phyloP scores from a whole-genome alignment of 2,888 invertebrate genomes.

The Adelognathus sp. region DNA sequence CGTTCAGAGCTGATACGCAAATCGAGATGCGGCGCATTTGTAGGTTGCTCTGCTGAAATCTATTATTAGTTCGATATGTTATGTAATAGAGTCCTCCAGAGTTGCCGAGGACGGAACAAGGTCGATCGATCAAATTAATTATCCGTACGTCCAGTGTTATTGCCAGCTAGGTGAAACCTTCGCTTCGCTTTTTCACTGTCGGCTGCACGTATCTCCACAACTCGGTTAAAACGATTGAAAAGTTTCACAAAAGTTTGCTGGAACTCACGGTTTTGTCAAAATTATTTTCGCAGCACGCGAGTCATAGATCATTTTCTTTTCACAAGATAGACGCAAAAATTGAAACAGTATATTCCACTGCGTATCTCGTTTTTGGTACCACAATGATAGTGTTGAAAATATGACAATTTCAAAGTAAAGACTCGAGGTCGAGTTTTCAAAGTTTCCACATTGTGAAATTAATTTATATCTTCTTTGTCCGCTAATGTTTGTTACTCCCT shows the following conservation, averaged over 20 bases:
- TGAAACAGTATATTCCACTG: background rate
- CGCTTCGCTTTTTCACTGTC: constrained; percentile 6
- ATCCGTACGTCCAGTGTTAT: constrained; percentile 43
- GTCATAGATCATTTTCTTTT: background rate
- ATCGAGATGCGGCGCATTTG: background rate
- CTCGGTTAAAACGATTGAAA: constrained; percentile 4
- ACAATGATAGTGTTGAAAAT: background rate
- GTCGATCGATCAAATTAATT: constrained; percentile 59
- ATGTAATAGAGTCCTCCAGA: constrained; percentile 28
- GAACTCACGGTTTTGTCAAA: constrained; percentile 51
- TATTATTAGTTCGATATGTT: constrained; percentile 47
- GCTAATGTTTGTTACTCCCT: background rate
- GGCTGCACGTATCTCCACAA: background rate
- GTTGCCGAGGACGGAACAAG: constrained; percentile 39
- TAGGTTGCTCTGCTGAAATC: constrained; percentile 23
- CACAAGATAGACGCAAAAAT: background rate
- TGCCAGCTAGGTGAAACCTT: constrained; percentile 29
- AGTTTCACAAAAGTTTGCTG: constrained; percentile 51
- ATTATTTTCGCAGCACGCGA: constrained; percentile 34
- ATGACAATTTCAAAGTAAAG: background rate
- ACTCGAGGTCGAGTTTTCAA: background rate
- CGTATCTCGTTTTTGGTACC: no score
- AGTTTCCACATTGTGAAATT: background rate
- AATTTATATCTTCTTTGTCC: background rate
- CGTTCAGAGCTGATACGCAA: background rate